Conservation (phyloP, 2,113 vertebrate species). For the Theristicus caerulescens region DNA sequence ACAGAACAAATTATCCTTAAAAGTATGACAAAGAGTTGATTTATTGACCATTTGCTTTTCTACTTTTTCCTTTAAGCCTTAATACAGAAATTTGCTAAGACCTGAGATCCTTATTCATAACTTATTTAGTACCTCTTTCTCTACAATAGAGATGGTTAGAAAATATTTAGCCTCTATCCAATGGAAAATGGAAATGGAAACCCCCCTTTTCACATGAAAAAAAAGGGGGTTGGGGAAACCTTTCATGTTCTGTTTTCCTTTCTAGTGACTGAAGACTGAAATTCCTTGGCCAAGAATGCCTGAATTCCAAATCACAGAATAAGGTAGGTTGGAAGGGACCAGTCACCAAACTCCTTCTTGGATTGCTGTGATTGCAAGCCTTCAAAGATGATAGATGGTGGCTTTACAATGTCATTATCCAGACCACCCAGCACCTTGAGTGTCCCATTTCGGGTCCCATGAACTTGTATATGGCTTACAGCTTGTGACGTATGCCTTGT, state of each 20-base stretch:
- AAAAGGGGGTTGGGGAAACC: rapidly evolving
- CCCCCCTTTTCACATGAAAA: rapidly evolving
- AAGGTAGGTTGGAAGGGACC: background rate
- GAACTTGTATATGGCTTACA: background rate
- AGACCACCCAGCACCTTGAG: background rate
- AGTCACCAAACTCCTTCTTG: background rate
- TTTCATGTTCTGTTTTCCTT: background rate
- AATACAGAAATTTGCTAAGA: background rate
- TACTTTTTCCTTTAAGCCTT: background rate
- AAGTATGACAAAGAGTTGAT: background rate
- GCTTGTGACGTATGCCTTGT: background rate
- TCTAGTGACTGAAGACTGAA: background rate
- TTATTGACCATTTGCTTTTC: background rate
- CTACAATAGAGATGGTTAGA: background rate
- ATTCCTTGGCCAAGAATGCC: background rate
- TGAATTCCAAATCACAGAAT: background rate
- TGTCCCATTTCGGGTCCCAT: background rate
- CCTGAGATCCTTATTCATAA: background rate
- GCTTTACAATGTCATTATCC: background rate
- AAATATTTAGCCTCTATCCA: background rate
- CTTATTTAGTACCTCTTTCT: background rate
- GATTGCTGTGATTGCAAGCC: rapidly evolving
- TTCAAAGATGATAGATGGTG: background rate
- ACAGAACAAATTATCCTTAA: background rate
- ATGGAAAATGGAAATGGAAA: background rate